A percentile compares a stretch with the other conserved stretches of the same genome.
Evolutionary conservation across 2,888 invertebrate genomes (phyloP).

Genomic region (Lithophane semibrunnea): DNA sequence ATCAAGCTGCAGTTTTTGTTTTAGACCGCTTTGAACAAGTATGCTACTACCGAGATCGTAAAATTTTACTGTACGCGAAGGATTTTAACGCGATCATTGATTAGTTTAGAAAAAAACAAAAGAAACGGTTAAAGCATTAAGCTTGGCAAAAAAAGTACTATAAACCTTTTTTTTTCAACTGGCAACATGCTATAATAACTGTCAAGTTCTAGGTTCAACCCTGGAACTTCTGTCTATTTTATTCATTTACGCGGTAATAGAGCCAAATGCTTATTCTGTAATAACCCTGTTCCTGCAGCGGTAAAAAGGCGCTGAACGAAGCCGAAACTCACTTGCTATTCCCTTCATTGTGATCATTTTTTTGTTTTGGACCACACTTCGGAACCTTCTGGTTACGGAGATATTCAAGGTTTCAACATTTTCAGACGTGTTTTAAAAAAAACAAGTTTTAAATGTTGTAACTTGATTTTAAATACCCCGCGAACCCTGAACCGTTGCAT

Average conservation of each 20-base stretch:
- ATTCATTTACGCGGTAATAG: no score
- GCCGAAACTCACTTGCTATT: not conserved
- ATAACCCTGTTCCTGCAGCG: not conserved
- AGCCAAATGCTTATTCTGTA: not conserved
- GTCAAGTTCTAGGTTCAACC: not conserved
- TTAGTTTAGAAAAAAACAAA: not conserved
- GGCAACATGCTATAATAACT: slow-evolving; percentile 7
- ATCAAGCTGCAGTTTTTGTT: slow-evolving; percentile 59
- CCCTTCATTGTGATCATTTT: no score
- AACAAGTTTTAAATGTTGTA: no score
- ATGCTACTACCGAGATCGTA: slow-evolving; percentile 17
- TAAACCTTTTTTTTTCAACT: not conserved
- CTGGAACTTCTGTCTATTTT: not conserved
- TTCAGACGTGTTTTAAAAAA: no score
- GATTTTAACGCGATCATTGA: slow-evolving; percentile 2
- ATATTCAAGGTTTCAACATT: no score
- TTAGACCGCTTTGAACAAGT: slow-evolving; percentile 20
- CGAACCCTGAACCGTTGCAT: no score
- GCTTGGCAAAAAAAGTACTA: not conserved
- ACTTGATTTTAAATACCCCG: no score
- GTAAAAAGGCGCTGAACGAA: no score
- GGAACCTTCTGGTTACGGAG: no score
- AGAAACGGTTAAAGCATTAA: not conserved
- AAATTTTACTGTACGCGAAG: slow-evolving; percentile 1
- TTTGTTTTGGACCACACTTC: no score